Evolutionary conservation across 2,113 vertebrate species (phyloP), one percentile per base, ranked within the genome.

Genomic region (Ursus arctos): DNA sequence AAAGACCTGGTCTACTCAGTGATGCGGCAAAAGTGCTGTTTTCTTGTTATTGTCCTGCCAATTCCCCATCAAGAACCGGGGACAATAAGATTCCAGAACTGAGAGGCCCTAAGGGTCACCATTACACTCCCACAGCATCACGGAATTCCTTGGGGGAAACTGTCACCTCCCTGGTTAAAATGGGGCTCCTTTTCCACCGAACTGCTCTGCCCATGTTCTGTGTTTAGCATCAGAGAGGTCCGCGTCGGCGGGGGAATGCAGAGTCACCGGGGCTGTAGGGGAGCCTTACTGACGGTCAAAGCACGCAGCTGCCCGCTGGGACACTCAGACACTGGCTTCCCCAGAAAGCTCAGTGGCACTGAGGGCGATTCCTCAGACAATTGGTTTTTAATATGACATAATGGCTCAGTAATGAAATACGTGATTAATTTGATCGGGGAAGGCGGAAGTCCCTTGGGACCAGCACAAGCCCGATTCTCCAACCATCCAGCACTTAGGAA

Each of bases 1-100:
- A 7, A 72, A 51, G 9, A 9, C 10, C 19, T 21, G n/a, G 22
- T 24, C 8, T 0, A 6, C 26, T 53, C n/a, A 5, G 3, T 19
- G 55, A 43, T 0, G 6, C 71, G 31, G 26, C 40, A 15, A 53
- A n/a, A n/a, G 36, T 22, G 65, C 12, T 72, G 51, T n/a, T 31
- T 63, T 43, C 43, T 47, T 51, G 7, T 7, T 36, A 24, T 12
- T 33, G 18, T 15, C 57, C 10, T 28, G 9, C 0, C 8, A 15
- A 40, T 24, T 49, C 19, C 15, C 9, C 10, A 24, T 21, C 8
- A 11, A 28, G 91, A 47, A n/a, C 31, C 15, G 24, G 83, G 36
- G 33, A 24, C 26, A 18, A 4, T 2, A 49, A 22, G n/a, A 26
- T 47, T 26, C 15, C 12, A 55, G 47, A n/a, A 79, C 36, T 28